These are phyloP conservation scores for Myopa tessellatipennis DNA, from an alignment of 2,888 invertebrate species.

Conservation along the genomic window DNA sequence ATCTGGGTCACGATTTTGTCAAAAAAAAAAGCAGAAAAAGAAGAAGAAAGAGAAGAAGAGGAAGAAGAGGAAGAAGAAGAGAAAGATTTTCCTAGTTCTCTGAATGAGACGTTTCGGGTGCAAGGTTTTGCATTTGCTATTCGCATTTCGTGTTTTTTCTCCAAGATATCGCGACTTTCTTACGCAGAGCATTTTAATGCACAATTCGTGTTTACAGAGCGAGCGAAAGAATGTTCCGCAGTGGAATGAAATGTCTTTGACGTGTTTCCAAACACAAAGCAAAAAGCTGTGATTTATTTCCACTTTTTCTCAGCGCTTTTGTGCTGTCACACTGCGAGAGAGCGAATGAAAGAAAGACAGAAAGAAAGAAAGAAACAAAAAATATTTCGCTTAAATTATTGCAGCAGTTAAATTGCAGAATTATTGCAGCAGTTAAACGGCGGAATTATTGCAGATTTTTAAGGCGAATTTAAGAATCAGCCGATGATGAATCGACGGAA, in stretches of 20 bases:
- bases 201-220: slow-evolving; percentile 33
- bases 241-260: slow-evolving; percentile 21
- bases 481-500: background rate
- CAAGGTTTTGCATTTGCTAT: too few relatives aligned
- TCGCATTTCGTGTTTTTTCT: too few relatives aligned
- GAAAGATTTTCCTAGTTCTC: too few relatives aligned
- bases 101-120: too few relatives aligned
- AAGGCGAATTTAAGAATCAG: background rate
- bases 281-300: slow-evolving; percentile 26
- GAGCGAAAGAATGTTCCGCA: slow-evolving; percentile 13
- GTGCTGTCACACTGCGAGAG: background rate
- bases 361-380: background rate
- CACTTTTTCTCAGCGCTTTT: background rate
- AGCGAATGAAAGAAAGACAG: background rate
- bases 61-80: too few relatives aligned
- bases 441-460: background rate
- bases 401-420: too few relatives aligned
- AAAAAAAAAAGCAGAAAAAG: too few relatives aligned
- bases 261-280: slow-evolving; percentile 24
- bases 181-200: slow-evolving; percentile 29
- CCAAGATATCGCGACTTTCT: slow-evolving; percentile 12
- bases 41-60: too few relatives aligned
- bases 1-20: too few relatives aligned
- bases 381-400: background rate
- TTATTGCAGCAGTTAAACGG: too few relatives aligned